Evolutionary conservation across 1,140 invertebrate genomes (phyloP).

Genomic region (Heliconius nattereri): DNA sequence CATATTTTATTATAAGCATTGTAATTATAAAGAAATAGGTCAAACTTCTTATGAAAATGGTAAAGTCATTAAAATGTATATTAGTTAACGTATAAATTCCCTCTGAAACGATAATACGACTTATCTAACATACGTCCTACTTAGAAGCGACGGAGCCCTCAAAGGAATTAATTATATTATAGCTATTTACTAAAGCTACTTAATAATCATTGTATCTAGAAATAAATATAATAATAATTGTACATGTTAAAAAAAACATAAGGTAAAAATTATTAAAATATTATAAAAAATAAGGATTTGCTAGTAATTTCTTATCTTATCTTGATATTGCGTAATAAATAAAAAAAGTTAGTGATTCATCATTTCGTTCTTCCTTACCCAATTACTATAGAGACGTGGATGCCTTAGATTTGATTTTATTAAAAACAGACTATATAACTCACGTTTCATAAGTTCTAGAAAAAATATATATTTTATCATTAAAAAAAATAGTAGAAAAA

Average conservation of each 20-base stretch:
- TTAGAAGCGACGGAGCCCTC: too few relatives aligned
- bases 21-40: background rate
- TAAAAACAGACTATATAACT: background rate
- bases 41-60: background rate
- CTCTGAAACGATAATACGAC: background rate
- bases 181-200: too few relatives aligned
- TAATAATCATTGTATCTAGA: too few relatives aligned
- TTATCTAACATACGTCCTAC: background rate
- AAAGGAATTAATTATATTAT: too few relatives aligned
- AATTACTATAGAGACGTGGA: background rate
- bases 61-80: constrained; percentile 1
- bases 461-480: background rate
- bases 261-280: too few relatives aligned
- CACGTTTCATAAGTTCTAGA: background rate
- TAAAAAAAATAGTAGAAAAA: background rate
- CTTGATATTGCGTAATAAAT: background rate
- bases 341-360: background rate
- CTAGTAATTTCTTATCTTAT: too few relatives aligned
- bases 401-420: too few relatives aligned
- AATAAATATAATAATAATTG: too few relatives aligned
- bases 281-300: too few relatives aligned
- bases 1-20: background rate
- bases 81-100: background rate
- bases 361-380: background rate
- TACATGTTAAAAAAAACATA: too few relatives aligned